These are phyloP conservation scores for Catocala nupta DNA, from an alignment of 2,888 invertebrate genomes.

Conservation along the genomic window DNA sequence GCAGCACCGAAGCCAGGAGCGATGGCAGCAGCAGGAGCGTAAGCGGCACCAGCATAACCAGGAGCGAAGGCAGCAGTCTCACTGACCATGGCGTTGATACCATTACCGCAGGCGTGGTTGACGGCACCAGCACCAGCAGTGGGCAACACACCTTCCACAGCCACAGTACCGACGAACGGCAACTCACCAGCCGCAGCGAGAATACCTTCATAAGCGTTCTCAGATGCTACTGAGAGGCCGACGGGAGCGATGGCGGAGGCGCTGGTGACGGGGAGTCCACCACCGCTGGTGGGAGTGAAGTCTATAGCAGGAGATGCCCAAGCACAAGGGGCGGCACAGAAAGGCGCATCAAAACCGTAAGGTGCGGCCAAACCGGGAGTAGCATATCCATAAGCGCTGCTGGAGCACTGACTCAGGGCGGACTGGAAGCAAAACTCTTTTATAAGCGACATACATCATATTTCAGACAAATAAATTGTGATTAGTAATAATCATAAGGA, in stretches of 20 bases:
- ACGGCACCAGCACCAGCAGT: slow-evolving; percentile 51
- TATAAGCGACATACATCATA: too few species aligned
- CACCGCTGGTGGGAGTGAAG: too few species aligned
- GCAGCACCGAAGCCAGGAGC: not conserved
- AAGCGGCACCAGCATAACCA: slow-evolving; percentile 5
- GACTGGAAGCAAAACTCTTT: too few species aligned
- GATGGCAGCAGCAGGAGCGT: not conserved
- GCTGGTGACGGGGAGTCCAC: too few species aligned
- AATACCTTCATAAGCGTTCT: too few species aligned
- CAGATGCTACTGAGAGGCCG: too few species aligned
- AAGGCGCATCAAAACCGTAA: too few species aligned
- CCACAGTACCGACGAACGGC: slow-evolving; percentile 54
- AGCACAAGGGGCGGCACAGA: too few species aligned
- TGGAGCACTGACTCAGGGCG: slow-evolving; percentile 23
- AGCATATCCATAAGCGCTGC: too few species aligned
- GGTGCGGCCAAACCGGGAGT: slow-evolving; percentile 4
- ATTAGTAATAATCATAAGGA: too few species aligned
- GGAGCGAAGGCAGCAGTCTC: slow-evolving; percentile 10
- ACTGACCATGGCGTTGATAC: slow-evolving; percentile 38
- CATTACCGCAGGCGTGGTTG: slow-evolving; percentile 52
- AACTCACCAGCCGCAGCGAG: slow-evolving; percentile 43
- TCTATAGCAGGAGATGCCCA: not conserved
- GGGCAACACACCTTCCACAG: slow-evolving; percentile 52
- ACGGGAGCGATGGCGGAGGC: too few species aligned
- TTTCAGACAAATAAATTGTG: too few species aligned